Conservation (phyloP, 2,113 vertebrate genomes). For the Circaetus gallicus region DNA sequence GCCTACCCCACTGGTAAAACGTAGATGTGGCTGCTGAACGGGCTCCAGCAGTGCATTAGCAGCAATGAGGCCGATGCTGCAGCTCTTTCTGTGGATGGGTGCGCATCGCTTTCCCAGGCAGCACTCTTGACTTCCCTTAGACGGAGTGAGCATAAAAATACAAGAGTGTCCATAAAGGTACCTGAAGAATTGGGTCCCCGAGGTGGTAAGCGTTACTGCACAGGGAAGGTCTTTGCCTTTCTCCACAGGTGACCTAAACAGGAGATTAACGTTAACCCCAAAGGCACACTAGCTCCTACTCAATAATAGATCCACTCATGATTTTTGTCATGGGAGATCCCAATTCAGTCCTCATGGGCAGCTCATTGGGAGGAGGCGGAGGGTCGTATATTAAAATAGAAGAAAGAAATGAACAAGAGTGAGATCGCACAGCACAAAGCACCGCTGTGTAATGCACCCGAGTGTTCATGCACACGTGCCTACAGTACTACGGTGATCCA, state of each 20-base stretch:
- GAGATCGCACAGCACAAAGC: not conserved
- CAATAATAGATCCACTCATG: not conserved
- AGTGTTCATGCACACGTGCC: accelerated
- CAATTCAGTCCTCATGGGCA: not conserved
- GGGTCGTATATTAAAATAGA: not conserved
- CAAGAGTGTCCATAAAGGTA: not conserved
- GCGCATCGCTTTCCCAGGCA: not conserved
- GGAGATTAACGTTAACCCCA: not conserved
- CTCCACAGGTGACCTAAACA: not conserved
- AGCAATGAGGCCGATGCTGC: not conserved
- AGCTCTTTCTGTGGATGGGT: not conserved
- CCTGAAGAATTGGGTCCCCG: not conserved
- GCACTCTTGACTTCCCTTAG: not conserved
- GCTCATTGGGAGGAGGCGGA: not conserved
- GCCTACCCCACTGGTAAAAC: not conserved
- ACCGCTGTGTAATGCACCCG: not conserved
- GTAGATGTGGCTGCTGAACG: not conserved
- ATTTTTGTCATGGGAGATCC: not conserved
- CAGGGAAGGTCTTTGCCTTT: not conserved
- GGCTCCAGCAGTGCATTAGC: not conserved
- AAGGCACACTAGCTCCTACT: not conserved
- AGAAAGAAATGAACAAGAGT: not conserved
- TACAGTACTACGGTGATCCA: not conserved
- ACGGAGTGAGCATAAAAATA: not conserved
- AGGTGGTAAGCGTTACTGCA: not conserved